These are phyloP conservation scores for Aethes cnicana DNA, from an alignment of 2,888 invertebrate genomes.

Conservation along the genomic window DNA sequence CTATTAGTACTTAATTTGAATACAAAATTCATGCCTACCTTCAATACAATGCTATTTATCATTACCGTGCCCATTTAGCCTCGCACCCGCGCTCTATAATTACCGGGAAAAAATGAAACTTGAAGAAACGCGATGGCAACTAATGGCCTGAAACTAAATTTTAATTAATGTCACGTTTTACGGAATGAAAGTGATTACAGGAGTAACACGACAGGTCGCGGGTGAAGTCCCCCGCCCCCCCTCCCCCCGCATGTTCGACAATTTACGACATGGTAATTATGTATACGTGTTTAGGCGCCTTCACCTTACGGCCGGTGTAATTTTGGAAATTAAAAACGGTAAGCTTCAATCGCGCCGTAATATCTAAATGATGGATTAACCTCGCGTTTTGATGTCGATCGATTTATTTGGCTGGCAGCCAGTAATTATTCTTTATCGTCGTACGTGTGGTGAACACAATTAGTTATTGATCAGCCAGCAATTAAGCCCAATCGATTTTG, in stretches of 20 bases:
- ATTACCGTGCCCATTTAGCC: constrained; percentile 77
- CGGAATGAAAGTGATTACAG: constrained; percentile 80
- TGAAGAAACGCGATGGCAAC: constrained; percentile 79
- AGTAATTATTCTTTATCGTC: constrained; percentile 81
- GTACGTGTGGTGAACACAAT: constrained; percentile 80
- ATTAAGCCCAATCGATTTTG: constrained; percentile 81
- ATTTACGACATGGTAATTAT: constrained; percentile 78
- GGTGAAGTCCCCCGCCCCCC: constrained; percentile 45
- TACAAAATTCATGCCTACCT: constrained; percentile 77
- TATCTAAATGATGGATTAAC: constrained; percentile 82
- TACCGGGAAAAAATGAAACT: constrained; percentile 76
- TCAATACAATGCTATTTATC: constrained; percentile 79
- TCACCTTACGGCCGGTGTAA: constrained; percentile 61
- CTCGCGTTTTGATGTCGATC: constrained; percentile 79
- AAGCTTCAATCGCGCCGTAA: constrained; percentile 77
- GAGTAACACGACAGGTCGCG: constrained; percentile 75
- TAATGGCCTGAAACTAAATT: constrained; percentile 83
- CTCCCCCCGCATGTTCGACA: constrained; percentile 67
- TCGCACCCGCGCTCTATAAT: constrained; percentile 75
- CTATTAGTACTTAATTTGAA: constrained; percentile 78
- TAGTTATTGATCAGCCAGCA: constrained; percentile 81
- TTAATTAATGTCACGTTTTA: constrained; percentile 83
- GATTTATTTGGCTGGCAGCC: constrained; percentile 81
- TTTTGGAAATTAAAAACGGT: constrained; percentile 82
- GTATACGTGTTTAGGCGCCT: constrained; percentile 72